Evolutionary conservation across 53 echinoderm and acorn worm genomes (phyloP).

Genomic region (Hippasteria phrygiana): DNA sequence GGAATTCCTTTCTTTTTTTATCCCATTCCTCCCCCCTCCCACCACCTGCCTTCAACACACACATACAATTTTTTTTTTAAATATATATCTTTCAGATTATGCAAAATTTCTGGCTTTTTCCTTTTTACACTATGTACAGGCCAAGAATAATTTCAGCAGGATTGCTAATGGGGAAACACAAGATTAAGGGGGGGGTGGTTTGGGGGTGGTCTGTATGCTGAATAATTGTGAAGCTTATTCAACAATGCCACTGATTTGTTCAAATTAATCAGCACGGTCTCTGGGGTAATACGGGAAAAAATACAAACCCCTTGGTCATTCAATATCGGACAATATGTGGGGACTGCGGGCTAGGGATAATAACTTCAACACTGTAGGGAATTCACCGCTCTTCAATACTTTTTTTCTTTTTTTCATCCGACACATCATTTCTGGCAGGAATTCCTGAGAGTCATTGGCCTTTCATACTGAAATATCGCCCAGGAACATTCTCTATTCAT

Average conservation of each 20-base stretch:
- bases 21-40: background rate
- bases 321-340: slow-evolving; percentile 41
- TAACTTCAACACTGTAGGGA: slow-evolving; percentile 10
- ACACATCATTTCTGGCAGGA: background rate
- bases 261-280: slow-evolving; percentile 52
- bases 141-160: background rate
- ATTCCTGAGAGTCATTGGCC: background rate
- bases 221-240: slow-evolving; percentile 50
- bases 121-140: no score
- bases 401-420: background rate
- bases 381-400: background rate
- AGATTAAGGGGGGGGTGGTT: background rate
- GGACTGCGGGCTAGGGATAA: slow-evolving; percentile 16
- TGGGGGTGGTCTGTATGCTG: slow-evolving; percentile 3
- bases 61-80: background rate
- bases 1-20: background rate
- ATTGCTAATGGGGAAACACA: background rate
- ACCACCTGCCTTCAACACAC: background rate
- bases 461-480: background rate
- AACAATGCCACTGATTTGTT: slow-evolving; percentile 55
- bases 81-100: background rate
- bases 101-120: background rate
- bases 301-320: slow-evolving; percentile 1
- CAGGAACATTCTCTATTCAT: no score
- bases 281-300: slow-evolving; percentile 18